phyloP scores from a whole-genome alignment of 2,113 vertebrate species.

The Carassius carassius region DNA sequence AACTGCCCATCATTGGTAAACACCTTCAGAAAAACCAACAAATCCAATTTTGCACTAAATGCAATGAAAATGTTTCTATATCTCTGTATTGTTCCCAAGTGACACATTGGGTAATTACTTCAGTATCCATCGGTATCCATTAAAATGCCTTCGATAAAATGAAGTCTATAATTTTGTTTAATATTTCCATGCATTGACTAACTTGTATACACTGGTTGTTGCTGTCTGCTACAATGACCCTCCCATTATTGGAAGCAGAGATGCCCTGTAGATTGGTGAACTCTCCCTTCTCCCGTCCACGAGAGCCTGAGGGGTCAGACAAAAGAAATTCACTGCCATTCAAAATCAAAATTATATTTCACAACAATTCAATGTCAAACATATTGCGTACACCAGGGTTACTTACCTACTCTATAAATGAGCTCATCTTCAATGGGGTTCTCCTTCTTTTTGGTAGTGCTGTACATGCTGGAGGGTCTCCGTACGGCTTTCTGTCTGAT shows the following conservation, averaged over 20 bases:
- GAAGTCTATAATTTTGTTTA: too few relatives aligned
- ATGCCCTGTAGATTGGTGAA: slow-evolving; percentile 97
- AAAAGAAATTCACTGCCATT: background rate
- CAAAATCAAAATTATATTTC: background rate
- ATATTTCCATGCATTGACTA: slow-evolving; percentile 47
- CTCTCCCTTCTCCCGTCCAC: slow-evolving; percentile 92
- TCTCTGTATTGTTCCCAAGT: background rate
- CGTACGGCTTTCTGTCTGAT: slow-evolving; percentile 92
- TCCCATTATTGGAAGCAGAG: slow-evolving; percentile 84
- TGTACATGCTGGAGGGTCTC: slow-evolving; percentile 95
- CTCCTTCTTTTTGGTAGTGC: slow-evolving; percentile 90
- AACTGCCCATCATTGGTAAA: slow-evolving; percentile 95
- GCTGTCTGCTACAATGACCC: slow-evolving; percentile 95
- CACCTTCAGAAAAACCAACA: slow-evolving; percentile 70
- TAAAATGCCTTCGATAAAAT: too few relatives aligned
- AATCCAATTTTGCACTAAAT: background rate
- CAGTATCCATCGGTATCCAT: background rate
- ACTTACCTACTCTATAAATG: slow-evolving; percentile 90
- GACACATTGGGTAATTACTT: background rate
- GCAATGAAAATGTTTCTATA: background rate
- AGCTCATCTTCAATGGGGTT: slow-evolving; percentile 82
- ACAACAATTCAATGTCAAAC: too few relatives aligned
- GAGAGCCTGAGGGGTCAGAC: slow-evolving; percentile 75
- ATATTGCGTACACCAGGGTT: too few relatives aligned
- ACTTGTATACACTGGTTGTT: slow-evolving; percentile 99